Percentiles rank a stretch among this genome's conserved stretches.
Conservation (phyloP, 1,140 invertebrate genomes). For the Ostrea edulis region DNA sequence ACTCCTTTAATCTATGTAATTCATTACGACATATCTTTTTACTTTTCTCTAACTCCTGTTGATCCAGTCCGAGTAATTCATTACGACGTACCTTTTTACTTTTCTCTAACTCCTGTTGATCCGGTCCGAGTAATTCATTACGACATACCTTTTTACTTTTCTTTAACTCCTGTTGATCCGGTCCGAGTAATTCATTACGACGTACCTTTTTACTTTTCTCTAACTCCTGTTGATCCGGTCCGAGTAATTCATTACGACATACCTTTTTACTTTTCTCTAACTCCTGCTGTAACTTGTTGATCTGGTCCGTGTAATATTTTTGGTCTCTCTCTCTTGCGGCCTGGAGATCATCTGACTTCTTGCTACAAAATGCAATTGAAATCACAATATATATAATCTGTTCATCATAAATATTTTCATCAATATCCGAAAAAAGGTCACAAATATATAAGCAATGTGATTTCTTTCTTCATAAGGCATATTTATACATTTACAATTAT, state of each 20-base stretch:
- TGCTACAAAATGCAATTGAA: slow-evolving; percentile 57
- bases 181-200: too few species aligned
- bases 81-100: too few species aligned
- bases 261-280: slow-evolving; percentile 70
- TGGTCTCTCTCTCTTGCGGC: slow-evolving; percentile 75
- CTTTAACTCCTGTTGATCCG: too few species aligned
- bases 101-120: slow-evolving; percentile 71
- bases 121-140: slow-evolving; percentile 76
- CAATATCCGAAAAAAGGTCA: too few species aligned
- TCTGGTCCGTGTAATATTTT: slow-evolving; percentile 76
- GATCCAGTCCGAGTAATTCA: too few species aligned
- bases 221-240: background rate
- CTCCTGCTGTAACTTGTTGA: slow-evolving; percentile 73
- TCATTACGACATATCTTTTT: too few species aligned
- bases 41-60: too few species aligned
- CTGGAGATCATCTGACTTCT: slow-evolving; percentile 73
- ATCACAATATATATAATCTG: background rate
- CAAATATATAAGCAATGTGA: too few species aligned
- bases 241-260: background rate
- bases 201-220: background rate
- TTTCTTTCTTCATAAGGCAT: too few species aligned
- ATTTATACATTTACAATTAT: background rate
- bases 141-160: too few species aligned
- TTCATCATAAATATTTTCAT: too few species aligned
- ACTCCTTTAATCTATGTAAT: too few species aligned